These are phyloP conservation scores for Cistogaster globosa DNA, from an alignment of 2,888 invertebrate genomes.

Conservation along the genomic window DNA sequence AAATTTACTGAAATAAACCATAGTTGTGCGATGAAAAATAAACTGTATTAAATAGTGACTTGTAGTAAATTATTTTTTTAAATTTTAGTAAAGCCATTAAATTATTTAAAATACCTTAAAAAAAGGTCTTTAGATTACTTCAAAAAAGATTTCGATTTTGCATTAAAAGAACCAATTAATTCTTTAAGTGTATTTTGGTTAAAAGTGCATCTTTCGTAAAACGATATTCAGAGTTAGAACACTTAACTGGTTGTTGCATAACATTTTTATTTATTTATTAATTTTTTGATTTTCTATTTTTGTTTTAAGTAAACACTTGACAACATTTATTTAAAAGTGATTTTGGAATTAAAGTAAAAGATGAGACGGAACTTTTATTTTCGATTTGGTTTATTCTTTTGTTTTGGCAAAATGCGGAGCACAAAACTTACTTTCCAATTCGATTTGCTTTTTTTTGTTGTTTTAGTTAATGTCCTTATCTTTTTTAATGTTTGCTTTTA, in stretches of 20 bases:
- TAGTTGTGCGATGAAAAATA: no score
- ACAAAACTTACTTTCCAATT: no score
- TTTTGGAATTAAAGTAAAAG: slow-evolving; percentile 54
- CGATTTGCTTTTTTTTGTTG: neutral
- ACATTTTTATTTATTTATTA: slow-evolving; percentile 18
- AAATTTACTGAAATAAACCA: no score
- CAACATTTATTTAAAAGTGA: slow-evolving; percentile 55
- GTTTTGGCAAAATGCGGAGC: neutral
- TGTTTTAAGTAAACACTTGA: slow-evolving; percentile 27
- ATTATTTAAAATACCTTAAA: no score
- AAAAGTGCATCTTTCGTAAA: neutral
- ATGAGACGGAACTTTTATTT: slow-evolving; percentile 53
- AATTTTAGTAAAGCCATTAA: no score
- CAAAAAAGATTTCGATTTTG: no score
- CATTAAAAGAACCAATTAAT: neutral
- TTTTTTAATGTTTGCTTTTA: neutral
- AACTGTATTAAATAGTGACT: no score
- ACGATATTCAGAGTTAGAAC: slow-evolving; percentile 36
- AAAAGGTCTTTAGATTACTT: no score
- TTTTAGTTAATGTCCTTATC: neutral
- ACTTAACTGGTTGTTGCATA: slow-evolving; percentile 62
- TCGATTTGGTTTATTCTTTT: slow-evolving; percentile 8
- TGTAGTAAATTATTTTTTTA: no score
- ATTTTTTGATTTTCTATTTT: slow-evolving; percentile 4
- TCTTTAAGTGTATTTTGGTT: slow-evolving; percentile 28